These are phyloP conservation scores for Gerris lacustris DNA, from an alignment of 2,888 invertebrate species.

Conservation along the genomic window DNA sequence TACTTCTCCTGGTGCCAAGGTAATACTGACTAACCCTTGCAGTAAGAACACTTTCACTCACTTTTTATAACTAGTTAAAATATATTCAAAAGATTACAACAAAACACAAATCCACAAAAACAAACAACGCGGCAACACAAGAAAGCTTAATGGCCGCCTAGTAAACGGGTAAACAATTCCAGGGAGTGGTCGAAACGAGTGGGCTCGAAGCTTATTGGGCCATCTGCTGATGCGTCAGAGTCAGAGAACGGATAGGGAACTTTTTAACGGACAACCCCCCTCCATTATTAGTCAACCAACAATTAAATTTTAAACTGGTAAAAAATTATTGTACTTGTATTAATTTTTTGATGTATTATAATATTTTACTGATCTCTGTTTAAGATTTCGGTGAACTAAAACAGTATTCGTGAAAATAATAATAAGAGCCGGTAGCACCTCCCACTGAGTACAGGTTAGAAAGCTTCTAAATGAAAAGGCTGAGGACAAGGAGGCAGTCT, in stretches of 20 bases:
- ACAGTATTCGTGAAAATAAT: too few species aligned
- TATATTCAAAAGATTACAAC: not conserved
- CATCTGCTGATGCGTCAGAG: not conserved
- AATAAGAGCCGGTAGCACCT: too few species aligned
- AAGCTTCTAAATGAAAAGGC: too few species aligned
- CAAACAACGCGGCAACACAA: not conserved
- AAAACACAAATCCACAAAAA: not conserved
- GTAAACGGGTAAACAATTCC: not conserved
- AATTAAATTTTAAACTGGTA: too few species aligned
- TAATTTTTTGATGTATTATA: too few species aligned
- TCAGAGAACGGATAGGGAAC: not conserved
- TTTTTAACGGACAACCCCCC: not conserved
- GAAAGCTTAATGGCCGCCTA: not conserved
- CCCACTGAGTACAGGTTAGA: too few species aligned
- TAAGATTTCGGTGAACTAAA: too few species aligned
- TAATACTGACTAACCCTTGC: too few species aligned
- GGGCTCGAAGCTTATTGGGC: not conserved
- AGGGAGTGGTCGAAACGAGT: conserved; percentile 5
- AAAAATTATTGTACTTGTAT: too few species aligned
- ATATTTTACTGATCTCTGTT: too few species aligned
- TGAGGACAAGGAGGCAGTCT: too few species aligned
- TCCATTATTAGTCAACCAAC: not conserved
- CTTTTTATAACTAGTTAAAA: not conserved
- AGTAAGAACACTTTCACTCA: not conserved
- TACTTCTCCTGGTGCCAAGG: too few species aligned